Evolutionary conservation across 92 coral and sea anemone species (phyloP), one percentile per base, ranked within the genome.

Genomic region (Bergia sp.): DNA sequence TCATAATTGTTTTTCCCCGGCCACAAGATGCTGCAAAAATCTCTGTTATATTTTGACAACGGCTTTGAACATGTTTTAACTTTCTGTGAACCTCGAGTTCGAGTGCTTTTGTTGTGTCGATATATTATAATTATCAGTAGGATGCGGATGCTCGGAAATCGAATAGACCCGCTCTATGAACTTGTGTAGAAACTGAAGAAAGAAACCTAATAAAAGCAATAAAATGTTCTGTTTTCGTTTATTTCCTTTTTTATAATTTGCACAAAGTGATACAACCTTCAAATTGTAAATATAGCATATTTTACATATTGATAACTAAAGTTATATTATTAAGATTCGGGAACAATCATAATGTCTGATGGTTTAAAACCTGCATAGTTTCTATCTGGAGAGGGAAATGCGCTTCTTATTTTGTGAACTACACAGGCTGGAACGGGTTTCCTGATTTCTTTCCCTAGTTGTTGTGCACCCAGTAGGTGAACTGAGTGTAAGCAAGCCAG

Each of bases 401-500:
- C 43, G 42, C 65, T 73, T 21, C 81, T 3, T 41, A 85, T 85
- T 40, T 73, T 72, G 78, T 85, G 29, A 21, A 85, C 81, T 40
- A 85, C 88, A 45, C 80, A 73, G 8, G 88, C 64, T 45, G 72
- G 42, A 39, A 73, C 69, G 11, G 66, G 64, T 74, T 16, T 86
- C 67, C 89, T 37, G 42, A 73, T 36, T 43, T 74, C 89, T 86
- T 45, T 86, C 39, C 89, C 89, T 7, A 73, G 44, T 86, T 86
- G 42, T 43, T 47, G 41, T 85, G 77, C 65, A 81, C 78, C 88
- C 80, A 72, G 80, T 72, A 85, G 8, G 74, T 79, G 79, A 85
- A 73, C 81, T 73, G 89, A 86, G 89, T 73, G 67, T 86, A 86
- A 67, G 81, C 81, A 64, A 86, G 79, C 89, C 81, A 86, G 65